phyloP scores from a whole-genome alignment of 1,140 invertebrate genomes.

The Drosophila seguyi region DNA sequence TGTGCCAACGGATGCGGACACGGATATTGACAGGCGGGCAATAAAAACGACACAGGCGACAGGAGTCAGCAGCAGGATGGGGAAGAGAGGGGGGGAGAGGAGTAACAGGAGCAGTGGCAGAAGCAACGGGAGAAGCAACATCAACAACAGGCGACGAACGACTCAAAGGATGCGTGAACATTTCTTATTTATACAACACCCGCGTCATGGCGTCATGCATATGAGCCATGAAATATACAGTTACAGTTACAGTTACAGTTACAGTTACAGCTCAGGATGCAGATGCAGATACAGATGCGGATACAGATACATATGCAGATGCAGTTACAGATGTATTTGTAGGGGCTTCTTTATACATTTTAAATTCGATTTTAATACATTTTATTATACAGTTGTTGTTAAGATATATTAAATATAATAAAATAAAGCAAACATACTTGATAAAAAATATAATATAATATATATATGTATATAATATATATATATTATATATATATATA shows the following conservation, averaged over 20 bases:
- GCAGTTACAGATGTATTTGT: too few relatives aligned
- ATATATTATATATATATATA: too few relatives aligned
- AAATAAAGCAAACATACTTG: neutral
- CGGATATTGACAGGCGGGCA: constrained; percentile 46
- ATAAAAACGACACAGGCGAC: constrained; percentile 39
- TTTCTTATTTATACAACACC: constrained; percentile 49
- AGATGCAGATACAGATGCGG: neutral
- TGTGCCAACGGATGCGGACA: constrained; percentile 35
- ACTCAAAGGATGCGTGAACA: constrained; percentile 44
- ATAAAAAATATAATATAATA: too few relatives aligned
- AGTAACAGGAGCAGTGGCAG: neutral
- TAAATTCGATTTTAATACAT: neutral
- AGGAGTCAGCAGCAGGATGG: neutral
- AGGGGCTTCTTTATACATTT: too few relatives aligned
- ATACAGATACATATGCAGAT: neutral
- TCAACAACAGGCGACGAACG: constrained; percentile 26
- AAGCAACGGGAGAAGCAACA: neutral
- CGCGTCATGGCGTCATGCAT: constrained; percentile 4
- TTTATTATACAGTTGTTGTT: neutral
- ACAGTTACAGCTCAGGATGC: too few relatives aligned
- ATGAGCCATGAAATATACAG: constrained; percentile 16
- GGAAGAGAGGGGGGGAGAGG: too few relatives aligned
- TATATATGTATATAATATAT: too few relatives aligned
- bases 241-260: neutral
- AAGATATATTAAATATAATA: neutral